phyloP scores from a whole-genome alignment of 2,113 vertebrate genomes.

The Accipiter cooperii region DNA sequence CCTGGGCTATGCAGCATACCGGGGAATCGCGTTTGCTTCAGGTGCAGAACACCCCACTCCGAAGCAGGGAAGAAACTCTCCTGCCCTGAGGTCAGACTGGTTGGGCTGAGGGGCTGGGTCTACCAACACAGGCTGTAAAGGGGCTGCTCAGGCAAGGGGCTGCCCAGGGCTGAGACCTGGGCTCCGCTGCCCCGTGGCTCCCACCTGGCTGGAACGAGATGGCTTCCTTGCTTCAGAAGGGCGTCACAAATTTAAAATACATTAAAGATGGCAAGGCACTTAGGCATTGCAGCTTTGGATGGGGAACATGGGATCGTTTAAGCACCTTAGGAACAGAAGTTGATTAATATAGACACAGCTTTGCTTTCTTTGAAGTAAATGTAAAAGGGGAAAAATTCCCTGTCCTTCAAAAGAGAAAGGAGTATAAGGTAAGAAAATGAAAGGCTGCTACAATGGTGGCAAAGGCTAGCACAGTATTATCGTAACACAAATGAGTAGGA shows the following conservation, averaged over 20 bases:
- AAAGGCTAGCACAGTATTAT: background rate
- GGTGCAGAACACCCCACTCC: background rate
- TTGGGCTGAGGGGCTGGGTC: background rate
- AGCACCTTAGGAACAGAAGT: background rate
- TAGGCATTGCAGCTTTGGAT: background rate
- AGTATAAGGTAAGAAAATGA: background rate
- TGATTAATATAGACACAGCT: background rate
- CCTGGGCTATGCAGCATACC: background rate
- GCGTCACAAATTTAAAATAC: background rate
- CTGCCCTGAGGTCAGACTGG: too few relatives aligned
- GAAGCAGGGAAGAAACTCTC: background rate
- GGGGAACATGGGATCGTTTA: background rate
- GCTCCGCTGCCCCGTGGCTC: background rate
- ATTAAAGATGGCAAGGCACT: background rate
- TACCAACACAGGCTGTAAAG: background rate
- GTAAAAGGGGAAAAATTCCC: background rate
- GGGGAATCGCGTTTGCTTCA: background rate
- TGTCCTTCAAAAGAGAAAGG: background rate
- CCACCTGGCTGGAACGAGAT: background rate
- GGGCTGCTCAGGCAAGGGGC: rapidly evolving
- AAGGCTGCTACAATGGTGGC: background rate
- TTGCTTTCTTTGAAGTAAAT: background rate
- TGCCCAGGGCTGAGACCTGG: background rate
- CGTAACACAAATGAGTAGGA: background rate
- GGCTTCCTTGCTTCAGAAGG: rapidly evolving